A percentile compares a stretch with the other conserved stretches of the same genome.
These are phyloP conservation scores for Parasteatoda lunata DNA, from an alignment of 2,888 invertebrate species.

Conservation along the genomic window DNA sequence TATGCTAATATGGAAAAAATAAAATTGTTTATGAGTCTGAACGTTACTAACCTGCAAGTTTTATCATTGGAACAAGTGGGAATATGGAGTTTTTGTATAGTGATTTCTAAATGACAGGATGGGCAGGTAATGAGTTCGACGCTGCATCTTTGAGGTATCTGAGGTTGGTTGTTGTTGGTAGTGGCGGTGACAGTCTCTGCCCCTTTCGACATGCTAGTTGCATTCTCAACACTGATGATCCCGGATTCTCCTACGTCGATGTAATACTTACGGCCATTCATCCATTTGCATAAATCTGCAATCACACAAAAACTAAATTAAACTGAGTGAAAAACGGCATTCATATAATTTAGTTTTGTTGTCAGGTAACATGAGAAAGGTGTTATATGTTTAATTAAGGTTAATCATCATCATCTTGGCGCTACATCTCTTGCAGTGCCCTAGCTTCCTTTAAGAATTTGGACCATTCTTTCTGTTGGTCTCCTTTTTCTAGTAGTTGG, in stretches of 20 bases:
- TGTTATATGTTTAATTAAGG: too few relatives aligned
- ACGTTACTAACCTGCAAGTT: slow-evolving; percentile 75
- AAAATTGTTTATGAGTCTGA: too few relatives aligned
- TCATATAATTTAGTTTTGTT: too few relatives aligned
- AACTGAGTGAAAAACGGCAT: too few relatives aligned
- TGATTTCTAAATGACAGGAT: slow-evolving; percentile 79
- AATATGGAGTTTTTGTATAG: slow-evolving; percentile 76
- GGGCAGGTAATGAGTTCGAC: slow-evolving; percentile 83
- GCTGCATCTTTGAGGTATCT: slow-evolving; percentile 78
- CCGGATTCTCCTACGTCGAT: slow-evolving; percentile 68
- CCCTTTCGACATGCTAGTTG: slow-evolving; percentile 38
- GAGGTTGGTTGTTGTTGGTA: slow-evolving; percentile 36
- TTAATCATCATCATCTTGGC: too few relatives aligned
- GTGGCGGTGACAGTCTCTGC: neutral
- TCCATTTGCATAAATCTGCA: slow-evolving; percentile 68
- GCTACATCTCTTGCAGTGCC: too few relatives aligned
- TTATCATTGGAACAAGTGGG: slow-evolving; percentile 74
- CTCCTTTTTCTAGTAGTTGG: too few relatives aligned
- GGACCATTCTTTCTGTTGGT: too few relatives aligned
- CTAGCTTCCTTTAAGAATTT: too few relatives aligned
- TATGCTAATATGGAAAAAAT: too few relatives aligned
- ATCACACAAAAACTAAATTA: neutral
- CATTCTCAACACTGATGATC: slow-evolving; percentile 63
- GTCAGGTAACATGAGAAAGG: too few relatives aligned
- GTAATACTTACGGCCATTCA: slow-evolving; percentile 69